phyloP scores from a whole-genome alignment of 2,113 vertebrate species.

The Tiliqua scincoides region DNA sequence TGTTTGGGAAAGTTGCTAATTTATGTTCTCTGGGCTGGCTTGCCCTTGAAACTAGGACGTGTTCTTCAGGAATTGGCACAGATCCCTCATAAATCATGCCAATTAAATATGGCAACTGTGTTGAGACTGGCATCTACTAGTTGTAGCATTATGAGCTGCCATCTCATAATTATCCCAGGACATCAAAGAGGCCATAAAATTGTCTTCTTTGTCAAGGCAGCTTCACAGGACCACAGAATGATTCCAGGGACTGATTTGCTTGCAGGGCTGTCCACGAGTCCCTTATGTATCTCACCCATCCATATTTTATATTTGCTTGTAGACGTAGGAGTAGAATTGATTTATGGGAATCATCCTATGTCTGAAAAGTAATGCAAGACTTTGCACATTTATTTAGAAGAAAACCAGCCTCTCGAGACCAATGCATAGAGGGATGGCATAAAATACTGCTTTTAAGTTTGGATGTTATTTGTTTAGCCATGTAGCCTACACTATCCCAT shows the following conservation, averaged over 20 bases:
- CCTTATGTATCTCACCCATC: neutral
- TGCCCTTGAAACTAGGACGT: neutral
- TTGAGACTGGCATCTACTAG: neutral
- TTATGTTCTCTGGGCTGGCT: neutral
- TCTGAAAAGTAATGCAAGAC: accelerated
- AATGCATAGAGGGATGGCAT: accelerated
- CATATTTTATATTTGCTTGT: neutral
- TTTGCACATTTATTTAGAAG: neutral
- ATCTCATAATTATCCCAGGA: neutral
- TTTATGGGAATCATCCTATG: neutral
- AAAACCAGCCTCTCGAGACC: neutral
- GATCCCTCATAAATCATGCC: neutral
- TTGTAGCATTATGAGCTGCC: neutral
- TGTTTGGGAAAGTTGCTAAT: neutral
- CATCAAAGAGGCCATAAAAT: slow-evolving; percentile 7
- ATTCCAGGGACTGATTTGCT: neutral
- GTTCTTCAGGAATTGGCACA: neutral
- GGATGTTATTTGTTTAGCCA: neutral
- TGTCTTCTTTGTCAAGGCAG: neutral
- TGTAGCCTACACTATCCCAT: too few species aligned
- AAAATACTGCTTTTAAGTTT: neutral
- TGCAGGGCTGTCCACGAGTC: neutral
- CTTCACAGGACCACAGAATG: neutral
- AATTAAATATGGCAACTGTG: neutral
- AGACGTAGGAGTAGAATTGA: neutral